Evolutionary conservation across 1,140 invertebrate species (phyloP), one percentile per base, ranked within the genome.

Genomic region (Stenopsyche tienmushanensis): DNA sequence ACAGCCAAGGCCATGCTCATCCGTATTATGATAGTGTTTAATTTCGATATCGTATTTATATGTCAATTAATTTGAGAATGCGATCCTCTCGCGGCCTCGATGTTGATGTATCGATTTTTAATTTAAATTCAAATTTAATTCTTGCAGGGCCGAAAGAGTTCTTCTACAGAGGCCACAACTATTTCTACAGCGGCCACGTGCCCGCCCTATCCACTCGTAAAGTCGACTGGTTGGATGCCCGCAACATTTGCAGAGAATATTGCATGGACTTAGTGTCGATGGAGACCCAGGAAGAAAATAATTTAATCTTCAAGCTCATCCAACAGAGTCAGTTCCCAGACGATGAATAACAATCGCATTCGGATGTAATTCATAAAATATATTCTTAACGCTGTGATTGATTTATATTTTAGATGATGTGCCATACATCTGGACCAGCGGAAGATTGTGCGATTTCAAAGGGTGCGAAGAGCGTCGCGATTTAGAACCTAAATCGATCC

Each of bases 351-450:
- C 15, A 3, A 54, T 39, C 21, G 7, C 3, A 55, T 54, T 23
- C 49, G 29, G 13, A 42, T 42, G 8, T 41, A n/a, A n/a, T 42
- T 3, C 21, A 42, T 41, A 7, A 42, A 20, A 57, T 17, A 8
- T 3, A 42, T 42, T 55, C 7, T n/a, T 39, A 10, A 10, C 24
- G 49, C 7, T 39, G 13, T 49, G 2, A 45, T 52, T 65, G 1
- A 23, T 60, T 23, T 66, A 34, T 41, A 41, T 78, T 80, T 59
- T 75, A 92, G 90, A 92, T 71, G 90, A 94, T 76, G 86, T 93
- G n/a, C 91, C 91, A 1, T 94, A 93, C 83, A 94, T 94, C 71
- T 95, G 93, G 93, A 94, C 92, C 0, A 90, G 89, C 17, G 93
- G 93, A 41, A 86, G 93, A 69, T 84, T 95, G 25, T 96, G 93